These are phyloP conservation scores for Chaetodon trifasciatus DNA, from an alignment of 2,797 vertebrate species.

Conservation along the genomic window DNA sequence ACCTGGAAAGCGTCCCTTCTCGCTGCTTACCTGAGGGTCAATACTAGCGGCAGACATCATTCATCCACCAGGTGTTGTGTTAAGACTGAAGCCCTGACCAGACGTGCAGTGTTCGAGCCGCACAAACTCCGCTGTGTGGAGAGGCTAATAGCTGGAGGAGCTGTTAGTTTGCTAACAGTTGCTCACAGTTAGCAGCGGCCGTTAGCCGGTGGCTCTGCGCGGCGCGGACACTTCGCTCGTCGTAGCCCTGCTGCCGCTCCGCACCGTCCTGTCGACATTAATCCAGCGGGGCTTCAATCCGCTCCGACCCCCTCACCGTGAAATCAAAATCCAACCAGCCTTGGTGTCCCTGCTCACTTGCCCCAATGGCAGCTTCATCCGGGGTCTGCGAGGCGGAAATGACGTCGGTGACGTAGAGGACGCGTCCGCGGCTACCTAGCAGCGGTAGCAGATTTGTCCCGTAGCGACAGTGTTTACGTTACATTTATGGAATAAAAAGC, in stretches of 20 bases:
- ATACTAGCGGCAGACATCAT: constrained; percentile 99
- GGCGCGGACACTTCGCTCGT: constrained; percentile 58
- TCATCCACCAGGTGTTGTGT: constrained; percentile 88
- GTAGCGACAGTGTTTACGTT: fast-evolving
- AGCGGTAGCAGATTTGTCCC: neutral
- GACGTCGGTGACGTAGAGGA: constrained; percentile 70
- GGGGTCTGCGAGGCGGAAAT: constrained; percentile 79
- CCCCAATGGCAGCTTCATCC: constrained; percentile 87
- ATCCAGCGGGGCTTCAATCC: constrained; percentile 75
- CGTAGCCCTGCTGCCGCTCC: constrained; percentile 59
- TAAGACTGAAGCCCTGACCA: constrained; percentile 62
- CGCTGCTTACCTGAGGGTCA: constrained; percentile 94
- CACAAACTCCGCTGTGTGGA: constrained; percentile 62
- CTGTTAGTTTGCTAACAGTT: constrained; percentile 63
- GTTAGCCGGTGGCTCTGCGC: constrained; percentile 68
- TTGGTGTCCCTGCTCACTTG: constrained; percentile 77
- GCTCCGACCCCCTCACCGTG: constrained; percentile 68
- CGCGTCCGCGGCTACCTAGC: constrained; percentile 49
- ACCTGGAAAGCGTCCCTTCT: neutral
- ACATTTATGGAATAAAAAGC: neutral
- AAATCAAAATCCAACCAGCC: constrained; percentile 72
- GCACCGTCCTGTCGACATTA: constrained; percentile 68
- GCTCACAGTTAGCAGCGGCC: constrained; percentile 60
- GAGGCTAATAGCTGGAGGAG: constrained; percentile 66
- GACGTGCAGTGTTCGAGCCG: constrained; percentile 53